Evolutionary conservation across 2,888 invertebrate genomes (phyloP).

Genomic region (Hirtodrosophila confusa): DNA sequence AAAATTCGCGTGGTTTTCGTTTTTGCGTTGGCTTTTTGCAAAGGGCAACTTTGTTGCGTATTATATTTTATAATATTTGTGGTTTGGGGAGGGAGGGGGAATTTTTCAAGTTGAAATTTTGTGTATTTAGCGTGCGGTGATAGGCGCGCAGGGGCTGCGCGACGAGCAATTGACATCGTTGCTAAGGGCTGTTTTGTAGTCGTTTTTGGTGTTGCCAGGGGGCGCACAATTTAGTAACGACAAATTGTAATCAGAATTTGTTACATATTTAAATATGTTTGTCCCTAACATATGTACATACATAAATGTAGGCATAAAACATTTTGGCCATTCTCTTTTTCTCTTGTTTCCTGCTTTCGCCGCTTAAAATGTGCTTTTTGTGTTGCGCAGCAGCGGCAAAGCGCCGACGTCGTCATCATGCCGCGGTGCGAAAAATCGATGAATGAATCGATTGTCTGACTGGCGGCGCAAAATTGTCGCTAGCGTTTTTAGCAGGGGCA

Average conservation of each 20-base stretch:
- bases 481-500: not conserved
- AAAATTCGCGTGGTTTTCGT: constrained; percentile 74
- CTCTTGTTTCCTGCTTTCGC: constrained; percentile 14
- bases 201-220: constrained; percentile 64
- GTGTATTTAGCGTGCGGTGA: constrained; percentile 64
- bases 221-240: constrained; percentile 28
- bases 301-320: constrained; percentile 35
- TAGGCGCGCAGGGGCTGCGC: constrained; percentile 66
- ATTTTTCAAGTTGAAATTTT: constrained; percentile 63
- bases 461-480: constrained; percentile 31
- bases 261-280: constrained; percentile 52
- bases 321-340: constrained; percentile 30
- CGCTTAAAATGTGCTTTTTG: constrained; percentile 68
- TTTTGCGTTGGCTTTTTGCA: constrained; percentile 42
- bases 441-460: constrained; percentile 83
- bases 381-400: constrained; percentile 68
- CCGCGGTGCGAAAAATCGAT: constrained; percentile 83
- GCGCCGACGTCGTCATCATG: constrained; percentile 49
- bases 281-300: no score
- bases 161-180: constrained; percentile 50
- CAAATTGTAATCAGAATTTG: constrained; percentile 36
- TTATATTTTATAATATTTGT: constrained; percentile 52
- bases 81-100: constrained; percentile 29
- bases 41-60: constrained; percentile 48
- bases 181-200: constrained; percentile 77